A percentile compares a stretch with the other conserved stretches of the same genome.
Evolutionary conservation across 2,113 vertebrate species (phyloP).

Genomic region (Tiliqua scincoides): DNA sequence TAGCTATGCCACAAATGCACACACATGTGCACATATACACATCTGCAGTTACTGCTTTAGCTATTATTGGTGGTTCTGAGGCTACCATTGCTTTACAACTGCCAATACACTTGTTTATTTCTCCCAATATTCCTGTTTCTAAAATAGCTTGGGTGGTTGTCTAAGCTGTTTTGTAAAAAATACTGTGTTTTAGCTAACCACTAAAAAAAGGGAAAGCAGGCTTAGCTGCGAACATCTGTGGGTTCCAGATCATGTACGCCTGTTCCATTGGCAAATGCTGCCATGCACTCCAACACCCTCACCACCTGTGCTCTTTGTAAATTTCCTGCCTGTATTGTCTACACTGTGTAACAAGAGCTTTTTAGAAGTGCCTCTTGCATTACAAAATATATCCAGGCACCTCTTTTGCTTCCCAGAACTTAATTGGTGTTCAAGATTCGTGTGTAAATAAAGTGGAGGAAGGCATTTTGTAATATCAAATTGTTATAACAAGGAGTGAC

Average conservation of each 20-base stretch:
- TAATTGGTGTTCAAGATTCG: background rate
- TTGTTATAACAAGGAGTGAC: background rate
- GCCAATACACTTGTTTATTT: background rate
- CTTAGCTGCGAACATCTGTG: background rate
- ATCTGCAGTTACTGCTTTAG: too few species aligned
- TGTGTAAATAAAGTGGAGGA: background rate
- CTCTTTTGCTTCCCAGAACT: background rate
- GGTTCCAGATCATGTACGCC: background rate
- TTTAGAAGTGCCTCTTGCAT: background rate
- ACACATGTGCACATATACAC: too few species aligned
- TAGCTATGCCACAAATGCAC: too few species aligned
- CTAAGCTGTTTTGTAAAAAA: background rate
- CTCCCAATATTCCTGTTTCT: too few species aligned
- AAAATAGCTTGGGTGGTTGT: background rate
- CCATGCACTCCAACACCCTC: background rate
- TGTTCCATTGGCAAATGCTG: background rate
- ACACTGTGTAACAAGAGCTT: background rate
- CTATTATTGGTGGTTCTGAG: background rate
- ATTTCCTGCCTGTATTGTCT: background rate
- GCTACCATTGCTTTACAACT: background rate
- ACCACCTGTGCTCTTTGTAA: background rate
- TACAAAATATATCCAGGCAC: background rate
- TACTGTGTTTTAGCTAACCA: too few species aligned
- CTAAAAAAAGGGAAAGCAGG: background rate
- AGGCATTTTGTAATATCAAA: background rate